Percentiles rank a stretch among this genome's conserved stretches.
Conservation (phyloP, 2,888 invertebrate genomes). For the Acleris emargana region DNA sequence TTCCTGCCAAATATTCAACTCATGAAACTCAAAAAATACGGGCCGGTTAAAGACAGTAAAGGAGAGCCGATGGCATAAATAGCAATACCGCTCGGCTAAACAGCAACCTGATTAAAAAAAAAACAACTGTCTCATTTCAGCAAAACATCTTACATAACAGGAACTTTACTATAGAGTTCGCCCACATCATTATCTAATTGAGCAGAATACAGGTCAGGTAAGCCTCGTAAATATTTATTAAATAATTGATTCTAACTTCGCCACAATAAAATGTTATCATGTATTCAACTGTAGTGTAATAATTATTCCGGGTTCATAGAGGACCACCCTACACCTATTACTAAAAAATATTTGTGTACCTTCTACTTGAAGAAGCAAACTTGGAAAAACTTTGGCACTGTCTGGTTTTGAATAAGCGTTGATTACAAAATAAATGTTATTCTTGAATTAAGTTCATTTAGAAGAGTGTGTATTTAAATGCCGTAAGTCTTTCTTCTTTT, state of each 20-base stretch:
- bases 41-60: neutral
- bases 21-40: neutral
- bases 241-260: too few species aligned
- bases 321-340: conserved; percentile 22
- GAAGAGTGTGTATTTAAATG: too few species aligned
- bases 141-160: too few species aligned
- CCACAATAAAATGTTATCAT: conserved; percentile 6
- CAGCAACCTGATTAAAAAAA: too few species aligned
- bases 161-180: neutral
- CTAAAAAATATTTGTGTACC: conserved; percentile 10
- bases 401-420: conserved; percentile 16
- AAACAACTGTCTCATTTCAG: too few species aligned
- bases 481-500: too few species aligned
- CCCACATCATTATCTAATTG: conserved; percentile 1
- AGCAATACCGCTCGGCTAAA: neutral
- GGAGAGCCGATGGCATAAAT: neutral
- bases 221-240: neutral
- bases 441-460: too few species aligned
- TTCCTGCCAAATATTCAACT: neutral
- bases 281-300: neutral
- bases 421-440: neutral
- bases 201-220: conserved; percentile 1
- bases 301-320: neutral
- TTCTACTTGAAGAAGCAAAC: conserved; percentile 17
- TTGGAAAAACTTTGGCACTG: conserved; percentile 32